These are phyloP conservation scores for Pyrgilauda ruficollis DNA, from an alignment of 2,113 vertebrate species.

Conservation along the genomic window DNA sequence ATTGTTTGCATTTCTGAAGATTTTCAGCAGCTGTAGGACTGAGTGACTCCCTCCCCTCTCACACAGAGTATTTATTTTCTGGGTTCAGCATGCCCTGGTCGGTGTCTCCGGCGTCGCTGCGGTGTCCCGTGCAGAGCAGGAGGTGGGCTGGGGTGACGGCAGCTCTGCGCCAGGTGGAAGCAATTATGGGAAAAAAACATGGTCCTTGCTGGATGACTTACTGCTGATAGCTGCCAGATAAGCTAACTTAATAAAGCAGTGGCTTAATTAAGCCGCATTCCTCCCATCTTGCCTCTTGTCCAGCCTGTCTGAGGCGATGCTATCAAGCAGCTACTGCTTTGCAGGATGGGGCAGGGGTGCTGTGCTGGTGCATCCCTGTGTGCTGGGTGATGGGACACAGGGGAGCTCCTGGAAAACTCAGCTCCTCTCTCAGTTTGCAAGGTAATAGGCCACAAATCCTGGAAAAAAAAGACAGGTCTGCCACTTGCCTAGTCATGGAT, in stretches of 20 bases:
- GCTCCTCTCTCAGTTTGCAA: background rate
- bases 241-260: slow-evolving; percentile 61
- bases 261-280: slow-evolving; percentile 60
- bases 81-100: fast-evolving
- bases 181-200: slow-evolving; percentile 19
- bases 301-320: background rate
- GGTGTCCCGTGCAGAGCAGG: background rate
- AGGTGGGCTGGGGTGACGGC: background rate
- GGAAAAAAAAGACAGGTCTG: background rate
- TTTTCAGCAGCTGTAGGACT: background rate
- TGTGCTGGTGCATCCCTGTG: background rate
- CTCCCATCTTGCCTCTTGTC: slow-evolving; percentile 20
- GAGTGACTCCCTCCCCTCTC: background rate
- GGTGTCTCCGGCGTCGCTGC: fast-evolving
- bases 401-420: background rate
- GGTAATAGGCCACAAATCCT: background rate
- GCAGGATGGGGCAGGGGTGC: background rate
- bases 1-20: background rate
- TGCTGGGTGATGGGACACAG: too few relatives aligned
- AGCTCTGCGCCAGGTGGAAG: slow-evolving; percentile 45
- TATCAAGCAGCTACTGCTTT: background rate
- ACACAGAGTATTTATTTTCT: background rate
- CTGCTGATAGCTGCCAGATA: slow-evolving; percentile 64
- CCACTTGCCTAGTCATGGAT: background rate
- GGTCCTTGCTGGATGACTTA: slow-evolving; percentile 5